These are phyloP conservation scores for Axis porcinus DNA, from an alignment of 2,113 vertebrate species.

Conservation along the genomic window DNA sequence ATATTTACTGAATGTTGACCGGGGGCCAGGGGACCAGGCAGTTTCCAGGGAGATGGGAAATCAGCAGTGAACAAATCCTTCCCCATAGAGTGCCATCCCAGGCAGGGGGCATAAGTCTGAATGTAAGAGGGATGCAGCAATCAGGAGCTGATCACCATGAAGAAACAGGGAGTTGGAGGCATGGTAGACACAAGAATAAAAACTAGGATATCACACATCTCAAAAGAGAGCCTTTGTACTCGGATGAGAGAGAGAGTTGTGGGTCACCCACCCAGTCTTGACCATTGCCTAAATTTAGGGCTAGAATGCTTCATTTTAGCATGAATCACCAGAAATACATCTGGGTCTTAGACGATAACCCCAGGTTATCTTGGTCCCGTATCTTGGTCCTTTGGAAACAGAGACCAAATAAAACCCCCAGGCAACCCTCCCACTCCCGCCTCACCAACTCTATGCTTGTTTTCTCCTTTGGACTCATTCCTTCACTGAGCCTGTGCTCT, in stretches of 20 bases:
- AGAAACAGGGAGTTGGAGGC: not conserved
- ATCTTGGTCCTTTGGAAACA: not conserved
- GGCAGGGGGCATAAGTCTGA: not conserved
- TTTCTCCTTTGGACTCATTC: not conserved
- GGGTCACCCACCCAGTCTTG: not conserved
- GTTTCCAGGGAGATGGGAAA: not conserved
- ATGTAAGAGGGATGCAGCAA: not conserved
- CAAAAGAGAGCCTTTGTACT: not conserved
- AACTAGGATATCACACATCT: not conserved
- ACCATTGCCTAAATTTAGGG: not conserved
- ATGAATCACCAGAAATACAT: not conserved
- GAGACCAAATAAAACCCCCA: not conserved
- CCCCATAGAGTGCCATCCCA: not conserved
- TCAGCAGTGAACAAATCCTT: too few species aligned
- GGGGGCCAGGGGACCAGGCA: too few species aligned
- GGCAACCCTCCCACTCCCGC: not conserved
- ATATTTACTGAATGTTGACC: not conserved
- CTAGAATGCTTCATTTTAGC: fast-evolving
- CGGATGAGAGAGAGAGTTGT: too few species aligned
- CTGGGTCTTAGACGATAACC: not conserved
- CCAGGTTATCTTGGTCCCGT: too few species aligned
- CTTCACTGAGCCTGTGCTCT: not conserved
- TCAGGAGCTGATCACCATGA: not conserved
- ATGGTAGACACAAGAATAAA: not conserved
- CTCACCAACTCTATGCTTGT: not conserved